Conservation (phyloP, 92 coral and sea anemone genomes). For the Epizoanthus scotinus region DNA sequence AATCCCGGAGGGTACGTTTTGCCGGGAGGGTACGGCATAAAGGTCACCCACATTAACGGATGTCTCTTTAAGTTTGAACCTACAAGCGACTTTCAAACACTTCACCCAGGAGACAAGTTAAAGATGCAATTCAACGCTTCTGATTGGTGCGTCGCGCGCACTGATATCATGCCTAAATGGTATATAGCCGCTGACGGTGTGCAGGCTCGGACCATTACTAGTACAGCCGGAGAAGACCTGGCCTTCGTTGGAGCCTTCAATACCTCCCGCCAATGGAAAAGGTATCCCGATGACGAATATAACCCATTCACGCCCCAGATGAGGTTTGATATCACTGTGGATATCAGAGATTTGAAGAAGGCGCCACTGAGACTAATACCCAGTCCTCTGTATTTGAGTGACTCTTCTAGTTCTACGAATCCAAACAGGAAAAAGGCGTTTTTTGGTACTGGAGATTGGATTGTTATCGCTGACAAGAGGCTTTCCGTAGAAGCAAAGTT, state of each 20-base stretch:
- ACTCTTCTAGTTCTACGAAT: slow-evolving; percentile 15
- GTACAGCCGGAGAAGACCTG: slow-evolving; percentile 85
- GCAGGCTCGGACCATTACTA: slow-evolving; percentile 88
- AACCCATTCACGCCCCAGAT: slow-evolving; percentile 81
- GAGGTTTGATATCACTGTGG: slow-evolving; percentile 58
- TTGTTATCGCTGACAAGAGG: slow-evolving; percentile 42
- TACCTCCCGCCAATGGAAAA: slow-evolving; percentile 79
- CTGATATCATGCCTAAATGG: slow-evolving; percentile 97
- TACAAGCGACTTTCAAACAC: slow-evolving; percentile 63
- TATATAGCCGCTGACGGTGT: slow-evolving; percentile 87
- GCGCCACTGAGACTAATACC: slow-evolving; percentile 78
- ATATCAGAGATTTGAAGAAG: slow-evolving; percentile 59
- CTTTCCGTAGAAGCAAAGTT: slow-evolving; percentile 62
- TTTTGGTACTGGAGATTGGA: slow-evolving; percentile 59
- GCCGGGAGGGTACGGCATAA: slow-evolving; percentile 69
- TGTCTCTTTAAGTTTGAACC: slow-evolving; percentile 91
- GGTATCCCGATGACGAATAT: slow-evolving; percentile 66
- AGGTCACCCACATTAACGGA: slow-evolving; percentile 83
- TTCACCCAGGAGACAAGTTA: slow-evolving; percentile 61
- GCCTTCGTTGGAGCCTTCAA: slow-evolving; percentile 80
- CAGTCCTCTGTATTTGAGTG: slow-evolving; percentile 75
- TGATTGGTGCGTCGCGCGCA: slow-evolving; percentile 83
- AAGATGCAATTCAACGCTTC: slow-evolving; percentile 72
- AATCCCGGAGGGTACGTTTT: slow-evolving; percentile 78
- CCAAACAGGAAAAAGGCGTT: slow-evolving; percentile 13